Conservation (phyloP, 2,113 vertebrate species). For the Caloenas nicobarica region DNA sequence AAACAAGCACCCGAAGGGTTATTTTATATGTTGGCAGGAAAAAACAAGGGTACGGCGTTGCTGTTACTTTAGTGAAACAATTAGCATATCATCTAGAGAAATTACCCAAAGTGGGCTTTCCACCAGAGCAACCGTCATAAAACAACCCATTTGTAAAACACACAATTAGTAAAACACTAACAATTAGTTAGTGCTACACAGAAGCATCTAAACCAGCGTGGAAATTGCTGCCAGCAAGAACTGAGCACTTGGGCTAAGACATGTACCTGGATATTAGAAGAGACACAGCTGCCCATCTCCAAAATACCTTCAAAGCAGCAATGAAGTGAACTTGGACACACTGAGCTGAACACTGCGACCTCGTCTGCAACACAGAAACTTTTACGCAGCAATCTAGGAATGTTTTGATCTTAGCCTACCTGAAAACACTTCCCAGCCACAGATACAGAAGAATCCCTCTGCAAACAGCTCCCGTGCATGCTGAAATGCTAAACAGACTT, state of each 20-base stretch:
- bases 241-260: background rate
- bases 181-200: background rate
- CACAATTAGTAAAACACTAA: no score
- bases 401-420: background rate
- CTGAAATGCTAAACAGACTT: background rate
- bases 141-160: background rate
- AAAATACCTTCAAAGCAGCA: constrained; percentile 1
- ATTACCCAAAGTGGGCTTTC: background rate
- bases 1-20: background rate
- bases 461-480: background rate
- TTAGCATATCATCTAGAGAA: background rate
- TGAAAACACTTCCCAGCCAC: background rate
- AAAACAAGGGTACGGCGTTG: background rate
- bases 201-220: background rate
- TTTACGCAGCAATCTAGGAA: background rate
- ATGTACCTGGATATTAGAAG: background rate
- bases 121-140: background rate
- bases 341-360: no score
- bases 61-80: background rate
- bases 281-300: background rate
- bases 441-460: background rate
- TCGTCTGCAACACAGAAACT: background rate
- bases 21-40: background rate
- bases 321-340: background rate
- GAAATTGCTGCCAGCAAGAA: background rate